Conservation (phyloP, 2,888 invertebrate species). For the Catotricha subobsoleta region DNA sequence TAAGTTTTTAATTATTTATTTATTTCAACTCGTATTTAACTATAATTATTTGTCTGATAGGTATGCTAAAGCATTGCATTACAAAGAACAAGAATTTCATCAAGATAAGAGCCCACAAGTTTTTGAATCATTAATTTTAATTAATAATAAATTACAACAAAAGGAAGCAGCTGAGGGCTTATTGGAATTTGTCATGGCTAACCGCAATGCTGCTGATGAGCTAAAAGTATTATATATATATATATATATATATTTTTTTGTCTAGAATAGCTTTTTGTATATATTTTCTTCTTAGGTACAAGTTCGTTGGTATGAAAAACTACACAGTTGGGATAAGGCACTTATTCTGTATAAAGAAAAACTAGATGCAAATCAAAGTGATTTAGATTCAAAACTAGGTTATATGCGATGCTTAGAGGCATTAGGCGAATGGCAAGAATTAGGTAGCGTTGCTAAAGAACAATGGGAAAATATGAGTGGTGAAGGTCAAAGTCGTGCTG, state of each 20-base stretch:
- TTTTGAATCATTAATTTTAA: conserved; percentile 83
- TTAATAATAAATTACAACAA: conserved; percentile 96
- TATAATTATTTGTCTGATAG: not conserved
- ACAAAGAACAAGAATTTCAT: conserved; percentile 83
- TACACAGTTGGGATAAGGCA: conserved; percentile 98
- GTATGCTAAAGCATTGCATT: conserved; percentile 41
- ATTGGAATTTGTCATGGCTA: conserved; percentile 72
- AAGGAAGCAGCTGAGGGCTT: conserved; percentile 94
- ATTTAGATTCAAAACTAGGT: conserved; percentile 70
- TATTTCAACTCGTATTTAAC: not conserved
- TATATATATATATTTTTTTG: too few relatives aligned
- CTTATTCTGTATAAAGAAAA: conserved; percentile 69
- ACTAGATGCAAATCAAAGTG: conserved; percentile 41
- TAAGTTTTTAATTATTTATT: conserved; percentile 16
- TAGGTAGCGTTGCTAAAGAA: conserved; percentile 62
- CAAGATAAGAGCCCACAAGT: conserved; percentile 66
- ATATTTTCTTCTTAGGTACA: conserved; percentile 33
- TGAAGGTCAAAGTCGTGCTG: conserved; percentile 46
- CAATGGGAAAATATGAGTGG: conserved; percentile 53
- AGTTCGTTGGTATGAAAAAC: conserved; percentile 95
- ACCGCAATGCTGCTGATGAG: conserved; percentile 48
- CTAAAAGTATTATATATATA: conserved; percentile 21
- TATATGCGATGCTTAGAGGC: conserved; percentile 93
- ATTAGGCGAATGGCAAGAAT: conserved; percentile 84
- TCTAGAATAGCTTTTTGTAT: too few relatives aligned